phyloP scores from a whole-genome alignment of 2,797 vertebrate species.

The Rhinatrema bivittatum region DNA sequence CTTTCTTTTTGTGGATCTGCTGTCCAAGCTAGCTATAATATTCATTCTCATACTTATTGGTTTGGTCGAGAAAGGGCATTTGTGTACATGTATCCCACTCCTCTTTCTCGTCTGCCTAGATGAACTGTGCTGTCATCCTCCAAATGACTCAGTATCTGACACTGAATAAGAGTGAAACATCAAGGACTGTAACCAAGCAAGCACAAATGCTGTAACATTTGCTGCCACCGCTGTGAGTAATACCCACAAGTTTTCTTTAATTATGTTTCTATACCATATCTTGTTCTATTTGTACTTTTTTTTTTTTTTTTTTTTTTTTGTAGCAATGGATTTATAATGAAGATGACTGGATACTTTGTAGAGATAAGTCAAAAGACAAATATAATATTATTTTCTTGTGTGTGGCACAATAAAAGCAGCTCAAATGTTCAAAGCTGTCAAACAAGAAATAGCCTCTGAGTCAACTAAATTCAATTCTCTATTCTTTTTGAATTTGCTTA shows the following conservation, averaged over 20 bases:
- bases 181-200: background rate
- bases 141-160: background rate
- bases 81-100: background rate
- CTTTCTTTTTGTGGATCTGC: background rate
- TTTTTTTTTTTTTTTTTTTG: too few species aligned
- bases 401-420: too few species aligned
- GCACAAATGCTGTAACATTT: fast-evolving
- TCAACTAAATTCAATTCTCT: too few species aligned
- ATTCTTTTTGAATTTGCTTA: too few species aligned
- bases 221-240: background rate
- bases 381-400: too few species aligned
- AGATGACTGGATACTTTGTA: too few species aligned
- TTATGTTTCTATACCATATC: background rate
- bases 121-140: background rate
- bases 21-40: background rate
- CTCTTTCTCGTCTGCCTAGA: background rate
- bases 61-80: background rate
- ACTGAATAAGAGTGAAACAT: background rate
- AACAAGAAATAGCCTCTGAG: too few species aligned
- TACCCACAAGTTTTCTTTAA: background rate
- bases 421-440: too few species aligned
- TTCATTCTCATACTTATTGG: background rate
- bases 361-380: too few species aligned
- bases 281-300: too few species aligned
- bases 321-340: too few species aligned